Conservation (phyloP, 2,888 invertebrate genomes). For the Trilocha varians region DNA sequence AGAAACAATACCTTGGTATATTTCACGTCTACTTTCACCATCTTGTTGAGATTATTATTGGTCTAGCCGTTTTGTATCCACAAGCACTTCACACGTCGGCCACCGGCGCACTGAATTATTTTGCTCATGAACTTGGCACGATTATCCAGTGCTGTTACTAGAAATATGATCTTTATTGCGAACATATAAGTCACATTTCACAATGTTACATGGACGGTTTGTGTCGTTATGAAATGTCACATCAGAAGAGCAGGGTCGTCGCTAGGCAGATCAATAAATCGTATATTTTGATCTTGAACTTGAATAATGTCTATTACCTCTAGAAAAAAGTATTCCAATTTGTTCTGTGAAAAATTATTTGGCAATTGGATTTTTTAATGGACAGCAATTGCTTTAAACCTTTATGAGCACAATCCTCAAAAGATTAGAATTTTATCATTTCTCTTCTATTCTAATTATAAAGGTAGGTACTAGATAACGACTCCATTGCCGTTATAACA, state of each 20-base stretch:
- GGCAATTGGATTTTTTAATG: too few relatives aligned
- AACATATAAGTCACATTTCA: background rate
- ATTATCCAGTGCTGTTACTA: background rate
- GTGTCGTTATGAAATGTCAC: background rate
- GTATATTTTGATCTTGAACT: background rate
- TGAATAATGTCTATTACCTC: too few relatives aligned
- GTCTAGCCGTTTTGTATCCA: constrained; percentile 2
- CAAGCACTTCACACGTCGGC: constrained; percentile 16
- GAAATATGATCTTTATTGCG: background rate
- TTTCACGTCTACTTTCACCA: constrained; percentile 68
- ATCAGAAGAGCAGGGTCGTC: background rate
- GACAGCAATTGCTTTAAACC: too few relatives aligned
- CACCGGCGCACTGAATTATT: constrained; percentile 20
- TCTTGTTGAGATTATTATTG: constrained; percentile 23
- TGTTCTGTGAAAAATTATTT: too few relatives aligned
- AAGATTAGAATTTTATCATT: too few relatives aligned
- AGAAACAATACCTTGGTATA: constrained; percentile 65
- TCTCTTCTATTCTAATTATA: too few relatives aligned
- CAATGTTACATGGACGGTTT: background rate
- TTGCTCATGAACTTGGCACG: constrained; percentile 9
- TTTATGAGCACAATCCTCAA: too few relatives aligned
- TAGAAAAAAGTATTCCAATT: too few relatives aligned
- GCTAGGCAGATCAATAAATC: background rate
- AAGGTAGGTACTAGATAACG: too few relatives aligned
- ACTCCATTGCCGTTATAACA: too few relatives aligned